A percentile compares a stretch with the other conserved stretches of the same genome.
Conservation (phyloP, 1,140 invertebrate species). For the Drosophila rufa region DNA sequence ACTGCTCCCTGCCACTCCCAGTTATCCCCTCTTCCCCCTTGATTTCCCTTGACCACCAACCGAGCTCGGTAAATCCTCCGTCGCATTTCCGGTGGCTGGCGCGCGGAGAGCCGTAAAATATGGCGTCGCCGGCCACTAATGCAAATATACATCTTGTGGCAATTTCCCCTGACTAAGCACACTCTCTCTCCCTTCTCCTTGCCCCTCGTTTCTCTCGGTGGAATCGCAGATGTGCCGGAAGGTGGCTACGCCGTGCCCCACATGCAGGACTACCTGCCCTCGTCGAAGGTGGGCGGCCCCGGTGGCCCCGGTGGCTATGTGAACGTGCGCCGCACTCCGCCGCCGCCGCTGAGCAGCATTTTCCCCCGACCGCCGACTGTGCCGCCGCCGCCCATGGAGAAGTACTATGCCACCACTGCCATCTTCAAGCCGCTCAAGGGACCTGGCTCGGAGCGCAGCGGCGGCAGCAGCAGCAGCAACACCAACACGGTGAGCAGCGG, state of each 20-base stretch:
- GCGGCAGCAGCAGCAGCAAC: slow-evolving; percentile 55
- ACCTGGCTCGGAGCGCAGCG: slow-evolving; percentile 51
- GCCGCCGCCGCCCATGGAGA: slow-evolving; percentile 90
- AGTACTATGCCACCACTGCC: slow-evolving; percentile 89
- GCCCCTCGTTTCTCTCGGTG: slow-evolving; percentile 13
- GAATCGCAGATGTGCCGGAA: slow-evolving; percentile 86
- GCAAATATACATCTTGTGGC: slow-evolving; percentile 76
- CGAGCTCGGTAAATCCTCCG: slow-evolving; percentile 33
- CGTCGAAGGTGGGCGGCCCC: slow-evolving; percentile 76
- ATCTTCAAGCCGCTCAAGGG: slow-evolving; percentile 85
- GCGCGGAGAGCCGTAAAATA: slow-evolving; percentile 59
- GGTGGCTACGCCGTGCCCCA: slow-evolving; percentile 87
- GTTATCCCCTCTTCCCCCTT: slow-evolving; percentile 1
- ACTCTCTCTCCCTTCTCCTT: slow-evolving; percentile 32
- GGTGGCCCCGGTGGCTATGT: slow-evolving; percentile 78
- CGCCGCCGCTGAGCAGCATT: slow-evolving; percentile 87
- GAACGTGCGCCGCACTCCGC: slow-evolving; percentile 82
- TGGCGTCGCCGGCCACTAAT: slow-evolving; percentile 71
- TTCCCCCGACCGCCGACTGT: slow-evolving; percentile 87
- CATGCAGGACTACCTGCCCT: slow-evolving; percentile 84
- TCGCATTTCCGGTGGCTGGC: slow-evolving; percentile 52
- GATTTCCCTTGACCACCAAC: slow-evolving; percentile 3
- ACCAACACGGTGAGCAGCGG: slow-evolving; percentile 57
- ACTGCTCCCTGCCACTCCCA: background rate
- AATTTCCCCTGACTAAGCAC: slow-evolving; percentile 68